A percentile compares a stretch with the other conserved stretches of the same genome.
Conservation (phyloP, 2,797 vertebrate genomes). For the Platalea minor region DNA sequence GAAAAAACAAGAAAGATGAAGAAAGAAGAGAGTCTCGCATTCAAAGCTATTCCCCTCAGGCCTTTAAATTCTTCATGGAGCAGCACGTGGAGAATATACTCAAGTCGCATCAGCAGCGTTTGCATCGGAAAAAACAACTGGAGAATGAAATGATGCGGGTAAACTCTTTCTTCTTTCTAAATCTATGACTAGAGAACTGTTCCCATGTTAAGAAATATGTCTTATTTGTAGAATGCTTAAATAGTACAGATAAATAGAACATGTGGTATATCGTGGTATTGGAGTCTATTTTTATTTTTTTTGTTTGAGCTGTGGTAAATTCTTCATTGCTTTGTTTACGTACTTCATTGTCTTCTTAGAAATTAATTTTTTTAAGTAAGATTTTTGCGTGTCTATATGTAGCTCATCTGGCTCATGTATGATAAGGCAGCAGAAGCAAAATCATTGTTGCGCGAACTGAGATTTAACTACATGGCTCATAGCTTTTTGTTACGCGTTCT, state of each 20-base stretch:
- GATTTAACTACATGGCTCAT: not conserved
- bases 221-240: not conserved
- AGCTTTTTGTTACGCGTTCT: not conserved
- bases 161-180: slow-evolving; percentile 69
- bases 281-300: not conserved
- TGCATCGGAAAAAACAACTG: slow-evolving; percentile 93
- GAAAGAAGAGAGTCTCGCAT: slow-evolving; percentile 90
- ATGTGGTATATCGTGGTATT: not conserved
- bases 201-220: not conserved
- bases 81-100: slow-evolving; percentile 98
- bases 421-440: not conserved
- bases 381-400: not conserved
- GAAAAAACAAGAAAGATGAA: slow-evolving; percentile 92
- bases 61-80: slow-evolving; percentile 99
- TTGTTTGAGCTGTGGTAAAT: not conserved
- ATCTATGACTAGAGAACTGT: not conserved
- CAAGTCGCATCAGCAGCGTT: slow-evolving; percentile 93
- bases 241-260: not conserved
- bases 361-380: not conserved
- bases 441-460: not conserved
- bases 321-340: not conserved
- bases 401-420: not conserved
- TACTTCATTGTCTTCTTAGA: not conserved
- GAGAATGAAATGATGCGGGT: slow-evolving; percentile 99
- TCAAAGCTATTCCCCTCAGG: slow-evolving; percentile 93